These are phyloP conservation scores for Clistopyga incitator DNA, from an alignment of 2,888 invertebrate genomes.

Conservation along the genomic window DNA sequence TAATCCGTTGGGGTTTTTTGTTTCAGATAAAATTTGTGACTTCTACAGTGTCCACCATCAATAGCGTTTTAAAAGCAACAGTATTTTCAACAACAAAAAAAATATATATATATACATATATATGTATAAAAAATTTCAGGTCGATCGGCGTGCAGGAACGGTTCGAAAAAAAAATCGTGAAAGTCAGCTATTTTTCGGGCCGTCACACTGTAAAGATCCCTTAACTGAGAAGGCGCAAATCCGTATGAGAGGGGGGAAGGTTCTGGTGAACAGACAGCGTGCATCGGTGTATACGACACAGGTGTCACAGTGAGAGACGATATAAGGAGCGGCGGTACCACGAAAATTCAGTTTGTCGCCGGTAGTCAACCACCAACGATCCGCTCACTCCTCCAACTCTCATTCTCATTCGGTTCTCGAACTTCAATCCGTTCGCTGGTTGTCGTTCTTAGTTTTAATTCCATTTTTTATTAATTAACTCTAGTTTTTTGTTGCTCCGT, in stretches of 20 bases:
- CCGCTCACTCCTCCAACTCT: conserved; percentile 1
- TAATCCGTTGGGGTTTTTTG: too few relatives aligned
- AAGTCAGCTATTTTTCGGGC: too few relatives aligned
- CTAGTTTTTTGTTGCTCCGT: conserved; percentile 7
- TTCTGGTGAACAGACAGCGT: conserved; percentile 35
- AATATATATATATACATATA: too few relatives aligned
- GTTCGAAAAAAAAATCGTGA: too few relatives aligned
- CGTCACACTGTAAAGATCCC: too few relatives aligned
- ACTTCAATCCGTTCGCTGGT: conserved; percentile 24
- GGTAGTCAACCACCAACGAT: conserved; percentile 86
- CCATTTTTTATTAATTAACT: conserved; percentile 6
- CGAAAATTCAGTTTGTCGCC: conserved; percentile 72
- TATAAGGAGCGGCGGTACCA: conserved; percentile 73
- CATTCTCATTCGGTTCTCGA: conserved; percentile 12
- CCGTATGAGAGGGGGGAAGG: conserved; percentile 34
- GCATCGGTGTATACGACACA: conserved; percentile 58
- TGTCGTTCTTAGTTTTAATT: conserved; percentile 16
- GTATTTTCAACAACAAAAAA: too few relatives aligned
- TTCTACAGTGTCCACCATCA: too few relatives aligned
- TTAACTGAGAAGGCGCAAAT: conserved; percentile 17
- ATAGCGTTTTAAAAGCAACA: too few relatives aligned
- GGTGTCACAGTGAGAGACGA: conserved; percentile 70
- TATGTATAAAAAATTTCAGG: too few relatives aligned
- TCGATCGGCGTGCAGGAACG: too few relatives aligned
- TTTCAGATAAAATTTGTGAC: too few relatives aligned